Evolutionary conservation across 2,797 vertebrate species (phyloP), one percentile per base, ranked within the genome.

Genomic region (Glossophaga mutica): DNA sequence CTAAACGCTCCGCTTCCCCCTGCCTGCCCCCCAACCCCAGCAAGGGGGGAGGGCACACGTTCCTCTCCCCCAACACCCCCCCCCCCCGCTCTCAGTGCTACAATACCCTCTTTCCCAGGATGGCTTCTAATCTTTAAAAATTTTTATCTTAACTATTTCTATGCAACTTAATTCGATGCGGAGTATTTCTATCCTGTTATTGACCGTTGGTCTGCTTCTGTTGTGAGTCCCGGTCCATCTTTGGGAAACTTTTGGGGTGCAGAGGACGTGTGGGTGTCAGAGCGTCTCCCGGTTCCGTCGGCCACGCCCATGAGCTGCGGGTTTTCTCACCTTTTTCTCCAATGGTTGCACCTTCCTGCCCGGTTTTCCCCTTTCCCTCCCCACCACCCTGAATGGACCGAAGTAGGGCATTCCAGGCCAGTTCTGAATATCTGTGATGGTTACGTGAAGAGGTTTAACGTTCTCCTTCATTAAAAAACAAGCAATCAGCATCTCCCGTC

Each of bases 201-300:
- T 29, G n/a, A 11, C 29, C 1, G 1, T 34, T 11, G 76, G 74
- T 65, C 59, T 3, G 3, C 4, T 10, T 70, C 16, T 1, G 3
- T 6, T 24, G 1, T 10, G 42, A 48, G 32, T 3, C 2, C 0
- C 1, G 2, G 1, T 24, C 2, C 12, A 10, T 5, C 39, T 26
- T 37, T 22, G 24, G 37, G 57, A 8, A 21, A 34, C 11, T 19
- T 11, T 4, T 3, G 3, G 73, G 87, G 21, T n/a, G 18, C 22
- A 14, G n/a, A 3, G 2, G 59, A 16, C 3, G 3, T 1, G 0
- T 3, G 44, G 46, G 2, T 10, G 4, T 57, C 0, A 0, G 2
- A 32, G 68, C 21, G 10, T n/a, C 2, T 22, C 74, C 5, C 39
- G 6, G n/a, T 26, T 62, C n/a, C 0, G 1, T 68, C 19, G 6